phyloP scores from a whole-genome alignment of 2,113 vertebrate genomes.

The Heterochromis multidens region DNA sequence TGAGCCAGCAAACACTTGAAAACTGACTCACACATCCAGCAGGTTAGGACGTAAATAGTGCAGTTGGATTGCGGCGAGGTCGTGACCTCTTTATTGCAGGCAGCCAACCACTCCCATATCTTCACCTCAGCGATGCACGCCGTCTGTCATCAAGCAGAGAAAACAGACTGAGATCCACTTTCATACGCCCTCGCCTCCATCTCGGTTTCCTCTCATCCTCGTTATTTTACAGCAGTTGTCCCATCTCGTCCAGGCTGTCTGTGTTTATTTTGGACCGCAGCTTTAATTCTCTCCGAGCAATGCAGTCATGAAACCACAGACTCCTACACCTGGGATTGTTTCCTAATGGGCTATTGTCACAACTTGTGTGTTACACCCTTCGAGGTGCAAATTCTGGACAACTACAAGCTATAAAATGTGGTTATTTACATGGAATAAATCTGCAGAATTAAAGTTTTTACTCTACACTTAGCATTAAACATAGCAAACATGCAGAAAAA shows the following conservation, averaged over 20 bases:
- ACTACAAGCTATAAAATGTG: not conserved
- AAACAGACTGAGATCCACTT: not conserved
- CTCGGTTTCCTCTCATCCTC: not conserved
- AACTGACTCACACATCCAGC: slow-evolving; percentile 3
- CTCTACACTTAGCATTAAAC: not conserved
- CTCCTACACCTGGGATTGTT: slow-evolving; percentile 10
- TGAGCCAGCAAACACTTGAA: not conserved
- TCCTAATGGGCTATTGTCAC: slow-evolving; percentile 13
- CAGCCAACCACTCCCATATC: not conserved
- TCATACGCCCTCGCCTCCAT: not conserved
- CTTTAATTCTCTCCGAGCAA: not conserved
- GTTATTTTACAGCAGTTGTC: not conserved
- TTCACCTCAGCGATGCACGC: not conserved
- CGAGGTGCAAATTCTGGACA: not conserved
- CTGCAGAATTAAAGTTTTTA: not conserved
- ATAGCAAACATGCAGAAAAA: not conserved
- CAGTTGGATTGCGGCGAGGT: not conserved
- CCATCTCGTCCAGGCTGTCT: not conserved
- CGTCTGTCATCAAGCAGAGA: not conserved
- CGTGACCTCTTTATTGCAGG: not conserved
- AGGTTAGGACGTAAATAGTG: not conserved
- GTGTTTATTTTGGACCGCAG: slow-evolving; percentile 10
- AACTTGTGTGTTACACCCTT: not conserved
- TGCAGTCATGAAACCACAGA: slow-evolving; percentile 19
- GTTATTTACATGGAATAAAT: not conserved